Percentiles rank a stretch among this genome's conserved stretches.
Conservation (phyloP, 1,140 invertebrate genomes). For the Euglossa dilemma region DNA sequence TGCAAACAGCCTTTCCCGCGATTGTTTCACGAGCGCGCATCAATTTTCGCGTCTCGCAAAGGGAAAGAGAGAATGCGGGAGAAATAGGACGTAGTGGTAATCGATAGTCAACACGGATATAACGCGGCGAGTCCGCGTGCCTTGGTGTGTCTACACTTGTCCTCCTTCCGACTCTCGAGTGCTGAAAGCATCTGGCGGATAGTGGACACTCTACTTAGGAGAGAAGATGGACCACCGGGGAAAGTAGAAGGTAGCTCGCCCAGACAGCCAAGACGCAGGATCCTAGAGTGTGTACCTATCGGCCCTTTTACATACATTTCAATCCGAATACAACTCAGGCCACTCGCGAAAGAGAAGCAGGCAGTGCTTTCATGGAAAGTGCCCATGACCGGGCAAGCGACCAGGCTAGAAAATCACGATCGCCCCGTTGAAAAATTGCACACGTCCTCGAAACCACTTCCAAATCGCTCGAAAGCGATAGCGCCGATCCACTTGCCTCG, state of each 20-base stretch:
- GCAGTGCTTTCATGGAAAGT: slow-evolving; percentile 45
- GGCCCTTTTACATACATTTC: slow-evolving; percentile 60
- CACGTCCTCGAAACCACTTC: slow-evolving; percentile 47
- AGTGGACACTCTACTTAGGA: slow-evolving; percentile 74
- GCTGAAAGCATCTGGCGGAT: slow-evolving; percentile 68
- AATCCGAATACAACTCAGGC: slow-evolving; percentile 39
- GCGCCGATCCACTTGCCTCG: not conserved
- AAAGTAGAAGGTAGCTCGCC: slow-evolving; percentile 30
- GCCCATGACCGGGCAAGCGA: slow-evolving; percentile 25
- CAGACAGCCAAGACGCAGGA: slow-evolving; percentile 19
- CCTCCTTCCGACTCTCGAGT: slow-evolving; percentile 58
- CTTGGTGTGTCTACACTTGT: slow-evolving; percentile 47
- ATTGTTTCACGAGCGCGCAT: slow-evolving; percentile 22
- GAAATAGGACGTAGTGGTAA: slow-evolving; percentile 41
- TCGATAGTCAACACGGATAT: slow-evolving; percentile 50
- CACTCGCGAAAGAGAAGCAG: slow-evolving; percentile 4
- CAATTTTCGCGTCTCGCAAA: not conserved
- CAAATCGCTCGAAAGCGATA: slow-evolving; percentile 17
- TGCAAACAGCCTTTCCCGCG: not conserved
- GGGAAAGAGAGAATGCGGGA: not conserved
- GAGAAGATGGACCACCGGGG: slow-evolving; percentile 46
- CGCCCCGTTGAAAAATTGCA: slow-evolving; percentile 52
- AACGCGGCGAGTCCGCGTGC: slow-evolving; percentile 25
- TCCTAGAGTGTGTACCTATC: slow-evolving; percentile 51
- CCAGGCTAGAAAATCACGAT: slow-evolving; percentile 60